A percentile compares a stretch with the other conserved stretches of the same genome.
Conservation (phyloP, 2,888 invertebrate species). For the Mamestra brassicae region DNA sequence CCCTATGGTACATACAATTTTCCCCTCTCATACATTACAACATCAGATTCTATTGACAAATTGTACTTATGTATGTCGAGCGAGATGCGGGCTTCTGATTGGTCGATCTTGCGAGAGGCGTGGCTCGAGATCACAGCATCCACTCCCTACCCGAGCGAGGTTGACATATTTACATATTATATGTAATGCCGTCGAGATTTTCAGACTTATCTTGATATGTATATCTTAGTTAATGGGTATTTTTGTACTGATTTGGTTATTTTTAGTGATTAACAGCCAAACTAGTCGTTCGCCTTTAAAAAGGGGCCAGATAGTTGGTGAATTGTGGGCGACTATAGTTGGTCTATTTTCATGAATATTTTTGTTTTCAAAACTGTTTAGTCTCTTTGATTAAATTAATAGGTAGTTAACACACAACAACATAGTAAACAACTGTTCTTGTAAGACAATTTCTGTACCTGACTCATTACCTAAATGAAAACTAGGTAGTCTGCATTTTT, state of each 20-base stretch:
- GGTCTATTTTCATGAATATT: background rate
- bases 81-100: slow-evolving; percentile 72
- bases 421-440: background rate
- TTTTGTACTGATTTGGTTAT: background rate
- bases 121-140: slow-evolving; percentile 77
- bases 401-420: background rate
- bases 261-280: background rate
- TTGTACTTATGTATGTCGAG: slow-evolving; percentile 43
- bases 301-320: background rate
- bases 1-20: slow-evolving; percentile 28
- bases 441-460: background rate
- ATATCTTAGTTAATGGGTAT: background rate
- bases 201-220: slow-evolving; percentile 18
- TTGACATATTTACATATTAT: slow-evolving; percentile 42
- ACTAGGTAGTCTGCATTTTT: background rate
- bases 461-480: background rate
- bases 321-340: background rate
- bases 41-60: slow-evolving; percentile 52
- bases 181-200: slow-evolving; percentile 22
- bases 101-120: slow-evolving; percentile 77
- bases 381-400: background rate
- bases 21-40: slow-evolving; percentile 41
- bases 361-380: background rate
- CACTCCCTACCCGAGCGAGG: slow-evolving; percentile 71
- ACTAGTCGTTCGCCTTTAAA: background rate